Base-by-base conservation (phyloP, 2,113 vertebrate genomes). In the Atlantisia rogersi region DNA sequence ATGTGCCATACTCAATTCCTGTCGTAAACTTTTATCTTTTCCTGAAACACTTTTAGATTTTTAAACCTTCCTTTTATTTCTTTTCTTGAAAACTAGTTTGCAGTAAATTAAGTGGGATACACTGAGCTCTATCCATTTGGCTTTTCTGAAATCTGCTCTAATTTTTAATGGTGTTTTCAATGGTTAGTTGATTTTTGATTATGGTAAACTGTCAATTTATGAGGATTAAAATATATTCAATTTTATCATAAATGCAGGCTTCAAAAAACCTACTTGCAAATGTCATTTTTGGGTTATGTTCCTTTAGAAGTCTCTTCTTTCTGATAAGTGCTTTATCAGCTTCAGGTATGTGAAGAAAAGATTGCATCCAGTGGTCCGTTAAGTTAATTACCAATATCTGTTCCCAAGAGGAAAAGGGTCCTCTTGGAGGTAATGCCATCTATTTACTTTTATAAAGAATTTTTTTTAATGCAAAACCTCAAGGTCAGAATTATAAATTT, bases 381-480 rank as follows among this genome's bases (percentile, higher is more conserved):
- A 91, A 94, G 71, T 88, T 91, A 89, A 83, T 94, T 88, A 92
- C 44, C 62, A 86, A 40, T 77, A 70, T 88, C 58, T 87, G 7
- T 91, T 77, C 68, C 64, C 56, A 58, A 48, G 24, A 75, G 81
- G 28, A 74, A 73, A 84, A 52, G 53, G 35, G 65, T 83, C 63
- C 48, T 86, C 24, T 56, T 29, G 69, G 50, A 87, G 28, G 39
- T 65, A 79, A n/a, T 37, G 48, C 44, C 11, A 13, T 62, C 24
- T 73, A 32, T 82, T 94, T 90, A 82, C 58, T 82, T 83, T 55
- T 60, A 46, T 67, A 28, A 78, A 83, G 35, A 85, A 85, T 28
- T 63, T 92, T 48, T 74, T 70, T 87, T 70, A 10, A 88, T 75
- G 59, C 71, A 85, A 69, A 80, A 76, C 0, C 8, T 42, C 58